These are phyloP conservation scores for Dasyprocta punctata DNA, from an alignment of 2,113 vertebrate genomes.

Conservation along the genomic window DNA sequence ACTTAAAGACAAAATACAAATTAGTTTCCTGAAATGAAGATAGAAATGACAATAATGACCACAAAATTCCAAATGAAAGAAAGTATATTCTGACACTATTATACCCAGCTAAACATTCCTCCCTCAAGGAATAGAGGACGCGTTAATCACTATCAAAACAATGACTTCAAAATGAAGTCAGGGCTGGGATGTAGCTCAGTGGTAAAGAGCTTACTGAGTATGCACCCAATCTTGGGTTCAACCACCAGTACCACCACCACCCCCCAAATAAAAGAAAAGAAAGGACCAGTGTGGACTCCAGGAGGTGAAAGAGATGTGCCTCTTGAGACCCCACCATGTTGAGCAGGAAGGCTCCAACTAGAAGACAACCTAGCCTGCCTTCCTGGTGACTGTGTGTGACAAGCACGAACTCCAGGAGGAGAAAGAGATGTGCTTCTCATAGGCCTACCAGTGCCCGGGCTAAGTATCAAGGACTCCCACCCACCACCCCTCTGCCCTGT, in stretches of 20 bases:
- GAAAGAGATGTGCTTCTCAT: no score
- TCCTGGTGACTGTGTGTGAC: no score
- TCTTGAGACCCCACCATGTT: no score
- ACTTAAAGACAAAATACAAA: background rate
- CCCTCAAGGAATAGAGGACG: background rate
- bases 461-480: no score
- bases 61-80: conserved; percentile 10
- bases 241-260: background rate
- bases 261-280: background rate
- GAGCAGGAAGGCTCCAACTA: no score
- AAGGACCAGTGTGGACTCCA: no score
- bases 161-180: conserved; percentile 34
- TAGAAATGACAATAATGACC: background rate
- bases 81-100: background rate
- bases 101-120: background rate
- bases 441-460: no score
- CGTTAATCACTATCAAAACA: background rate
- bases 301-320: no score
- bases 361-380: no score
- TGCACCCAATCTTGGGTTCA: background rate
- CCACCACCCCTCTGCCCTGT: no score
- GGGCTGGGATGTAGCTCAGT: background rate
- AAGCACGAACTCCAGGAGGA: no score
- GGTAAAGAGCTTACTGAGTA: background rate
- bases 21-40: background rate